Evolutionary conservation across 2,113 vertebrate species (phyloP).

Genomic region (Muntiacus muntjak): DNA sequence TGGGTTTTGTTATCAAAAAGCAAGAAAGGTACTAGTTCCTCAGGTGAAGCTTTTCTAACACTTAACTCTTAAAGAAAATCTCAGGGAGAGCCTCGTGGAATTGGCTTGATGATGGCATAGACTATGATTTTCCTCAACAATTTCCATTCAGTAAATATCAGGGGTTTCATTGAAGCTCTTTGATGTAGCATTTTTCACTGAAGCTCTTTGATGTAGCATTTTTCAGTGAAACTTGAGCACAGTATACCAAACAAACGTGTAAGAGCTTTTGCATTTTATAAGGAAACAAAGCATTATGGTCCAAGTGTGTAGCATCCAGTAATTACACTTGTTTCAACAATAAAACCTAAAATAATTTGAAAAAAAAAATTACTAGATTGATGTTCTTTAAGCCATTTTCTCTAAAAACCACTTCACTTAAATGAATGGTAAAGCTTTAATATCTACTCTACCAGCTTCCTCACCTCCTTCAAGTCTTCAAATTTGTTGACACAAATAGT

Average conservation of each 20-base stretch:
- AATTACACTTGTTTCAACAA: slow-evolving; percentile 8
- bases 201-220: not conserved
- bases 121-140: not conserved
- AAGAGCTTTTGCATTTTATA: slow-evolving; percentile 4
- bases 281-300: not conserved
- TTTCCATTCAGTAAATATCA: not conserved
- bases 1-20: not conserved
- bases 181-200: not conserved
- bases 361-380: not conserved
- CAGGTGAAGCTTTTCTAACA: not conserved
- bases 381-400: not conserved
- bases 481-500: not conserved
- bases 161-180: not conserved
- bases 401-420: slow-evolving; percentile 1
- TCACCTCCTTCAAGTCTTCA: not conserved
- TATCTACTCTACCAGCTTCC: not conserved
- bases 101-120: not conserved
- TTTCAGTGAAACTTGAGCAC: not conserved
- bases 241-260: not conserved
- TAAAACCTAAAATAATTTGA: not conserved
- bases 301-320: not conserved
- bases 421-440: not conserved
- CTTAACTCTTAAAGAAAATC: not conserved
- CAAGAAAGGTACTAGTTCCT: not conserved
- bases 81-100: not conserved